Conservation (phyloP, 2,888 invertebrate species). For the Cylindroiulus punctatus region DNA sequence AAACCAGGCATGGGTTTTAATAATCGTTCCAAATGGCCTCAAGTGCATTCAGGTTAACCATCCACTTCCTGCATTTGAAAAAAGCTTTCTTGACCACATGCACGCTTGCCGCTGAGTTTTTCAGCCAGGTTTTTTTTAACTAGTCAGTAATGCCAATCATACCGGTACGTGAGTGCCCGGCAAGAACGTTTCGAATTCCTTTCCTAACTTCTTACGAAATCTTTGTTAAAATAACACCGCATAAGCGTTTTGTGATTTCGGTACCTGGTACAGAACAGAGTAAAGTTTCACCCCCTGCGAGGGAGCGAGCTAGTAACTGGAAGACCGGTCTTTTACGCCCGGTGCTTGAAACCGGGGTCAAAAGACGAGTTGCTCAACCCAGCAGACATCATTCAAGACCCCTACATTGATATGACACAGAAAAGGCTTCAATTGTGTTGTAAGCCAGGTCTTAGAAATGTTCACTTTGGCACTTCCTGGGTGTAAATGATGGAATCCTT, state of each 20-base stretch:
- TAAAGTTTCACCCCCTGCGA: background rate
- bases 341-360: conserved; percentile 22
- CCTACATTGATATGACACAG: background rate
- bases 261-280: background rate
- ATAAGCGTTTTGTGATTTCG: background rate
- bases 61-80: conserved; percentile 18
- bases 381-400: background rate
- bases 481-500: background rate
- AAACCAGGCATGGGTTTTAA: conserved; percentile 12
- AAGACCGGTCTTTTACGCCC: background rate
- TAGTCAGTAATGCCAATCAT: background rate
- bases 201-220: conserved; percentile 4
- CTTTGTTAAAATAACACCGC: background rate
- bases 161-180: background rate
- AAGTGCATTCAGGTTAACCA: conserved; percentile 32
- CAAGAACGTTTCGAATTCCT: background rate
- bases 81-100: conserved; percentile 21
- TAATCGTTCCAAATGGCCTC: conserved; percentile 24
- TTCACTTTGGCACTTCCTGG: background rate
- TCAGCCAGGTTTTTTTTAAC: background rate
- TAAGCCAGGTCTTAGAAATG: background rate
- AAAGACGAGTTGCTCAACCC: conserved; percentile 5
- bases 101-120: background rate
- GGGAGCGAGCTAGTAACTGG: background rate
- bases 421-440: background rate